Conservation (phyloP, 2,113 vertebrate species). For the Dromas ardeola region DNA sequence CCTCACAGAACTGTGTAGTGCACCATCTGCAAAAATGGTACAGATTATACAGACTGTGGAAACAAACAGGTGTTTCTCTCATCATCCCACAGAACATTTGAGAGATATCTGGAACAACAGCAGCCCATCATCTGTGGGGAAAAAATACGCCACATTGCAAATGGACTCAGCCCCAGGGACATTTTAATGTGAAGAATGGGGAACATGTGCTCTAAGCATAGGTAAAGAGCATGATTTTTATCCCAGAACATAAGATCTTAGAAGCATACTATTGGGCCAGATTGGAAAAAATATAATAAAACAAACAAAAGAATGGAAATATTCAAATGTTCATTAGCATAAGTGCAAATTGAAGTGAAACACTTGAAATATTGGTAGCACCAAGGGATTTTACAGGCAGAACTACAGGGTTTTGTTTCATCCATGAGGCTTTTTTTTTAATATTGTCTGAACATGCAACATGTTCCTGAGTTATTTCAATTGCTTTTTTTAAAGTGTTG, state of each 20-base stretch:
- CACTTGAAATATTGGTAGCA: background rate
- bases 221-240: background rate
- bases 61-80: slow-evolving; percentile 2
- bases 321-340: background rate
- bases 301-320: background rate
- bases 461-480: background rate
- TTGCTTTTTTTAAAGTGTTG: background rate
- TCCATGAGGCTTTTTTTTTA: background rate
- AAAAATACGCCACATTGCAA: background rate
- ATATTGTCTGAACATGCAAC: background rate
- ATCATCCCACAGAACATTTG: background rate
- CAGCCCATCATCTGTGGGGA: background rate
- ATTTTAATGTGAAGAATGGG: background rate
- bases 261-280: background rate
- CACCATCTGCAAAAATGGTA: background rate
- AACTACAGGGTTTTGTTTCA: background rate
- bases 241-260: background rate
- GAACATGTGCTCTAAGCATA: background rate
- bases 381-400: background rate
- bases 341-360: background rate
- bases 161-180: background rate
- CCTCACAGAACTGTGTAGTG: background rate
- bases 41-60: background rate
- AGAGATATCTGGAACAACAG: background rate
- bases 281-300: background rate